Conservation (phyloP, 2,797 vertebrate species). For the Momotus momota region DNA sequence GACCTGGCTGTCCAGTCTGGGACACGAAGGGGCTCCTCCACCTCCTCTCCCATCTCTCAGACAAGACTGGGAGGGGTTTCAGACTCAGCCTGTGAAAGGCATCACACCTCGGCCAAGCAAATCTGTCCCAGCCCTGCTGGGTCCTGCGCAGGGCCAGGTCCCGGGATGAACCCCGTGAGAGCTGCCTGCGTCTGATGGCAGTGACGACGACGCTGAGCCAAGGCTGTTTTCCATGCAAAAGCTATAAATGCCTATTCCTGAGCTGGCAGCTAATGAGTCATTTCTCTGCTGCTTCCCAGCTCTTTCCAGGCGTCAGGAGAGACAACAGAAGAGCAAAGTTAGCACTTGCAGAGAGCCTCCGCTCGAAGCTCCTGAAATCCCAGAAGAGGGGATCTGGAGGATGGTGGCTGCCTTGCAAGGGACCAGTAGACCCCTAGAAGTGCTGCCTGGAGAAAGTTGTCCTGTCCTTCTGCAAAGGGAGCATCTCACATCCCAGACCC, state of each 20-base stretch:
- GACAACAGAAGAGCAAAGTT: neutral
- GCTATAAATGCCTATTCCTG: constrained; percentile 36
- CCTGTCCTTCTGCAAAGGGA: neutral
- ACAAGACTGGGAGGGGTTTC: neutral
- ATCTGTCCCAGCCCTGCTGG: neutral
- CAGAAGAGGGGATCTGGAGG: neutral
- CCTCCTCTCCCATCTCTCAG: neutral
- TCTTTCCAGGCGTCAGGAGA: neutral
- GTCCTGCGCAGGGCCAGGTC: neutral
- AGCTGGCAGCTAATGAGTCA: constrained; percentile 61
- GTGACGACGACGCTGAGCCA: neutral
- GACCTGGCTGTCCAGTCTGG: neutral
- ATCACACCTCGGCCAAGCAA: fast-evolving
- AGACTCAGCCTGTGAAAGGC: fast-evolving
- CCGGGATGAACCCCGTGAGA: fast-evolving
- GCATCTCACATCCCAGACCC: neutral
- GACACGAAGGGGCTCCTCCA: fast-evolving
- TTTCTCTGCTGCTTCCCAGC: constrained; percentile 34
- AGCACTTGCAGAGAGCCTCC: neutral
- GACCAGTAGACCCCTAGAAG: neutral
- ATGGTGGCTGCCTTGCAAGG: neutral
- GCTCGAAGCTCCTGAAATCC: neutral
- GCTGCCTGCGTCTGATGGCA: neutral
- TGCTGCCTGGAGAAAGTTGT: neutral
- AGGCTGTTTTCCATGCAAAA: neutral